Conservation (phyloP, 2,113 vertebrate species). For the Origma solitaria region DNA sequence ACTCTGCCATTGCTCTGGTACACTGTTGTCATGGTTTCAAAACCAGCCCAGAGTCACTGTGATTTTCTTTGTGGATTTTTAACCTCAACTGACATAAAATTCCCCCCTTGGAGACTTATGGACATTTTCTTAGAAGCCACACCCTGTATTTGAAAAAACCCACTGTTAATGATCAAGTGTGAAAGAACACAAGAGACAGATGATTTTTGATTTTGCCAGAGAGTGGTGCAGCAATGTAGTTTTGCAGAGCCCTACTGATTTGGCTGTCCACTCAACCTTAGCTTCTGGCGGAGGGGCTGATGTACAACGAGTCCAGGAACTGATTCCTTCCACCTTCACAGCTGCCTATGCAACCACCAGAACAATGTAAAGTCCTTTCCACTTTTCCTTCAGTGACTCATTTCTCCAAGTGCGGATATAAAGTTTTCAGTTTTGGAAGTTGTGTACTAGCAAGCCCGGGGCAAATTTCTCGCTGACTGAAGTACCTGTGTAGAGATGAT, state of each 20-base stretch:
- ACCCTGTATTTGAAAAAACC: not conserved
- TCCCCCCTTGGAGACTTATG: not conserved
- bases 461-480: not conserved
- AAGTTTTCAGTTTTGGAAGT: not conserved
- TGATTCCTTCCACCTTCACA: not conserved
- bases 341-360: not conserved
- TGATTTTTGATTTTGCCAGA: not conserved
- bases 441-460: not conserved
- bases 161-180: no score
- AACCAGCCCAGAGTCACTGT: not conserved
- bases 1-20: not conserved
- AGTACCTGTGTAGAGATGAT: not conserved
- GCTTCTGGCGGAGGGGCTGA: not conserved
- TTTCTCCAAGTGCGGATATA: not conserved
- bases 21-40: not conserved
- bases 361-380: not conserved
- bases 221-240: no score
- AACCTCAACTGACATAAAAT: not conserved
- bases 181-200: not conserved
- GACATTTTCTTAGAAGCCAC: not conserved
- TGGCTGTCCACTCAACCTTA: not conserved
- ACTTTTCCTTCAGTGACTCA: not conserved
- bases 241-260: not conserved
- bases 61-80: not conserved
- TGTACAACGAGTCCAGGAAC: not conserved